Evolutionary conservation across 2,113 vertebrate genomes (phyloP).

Genomic region (Cnemophilus loriae): DNA sequence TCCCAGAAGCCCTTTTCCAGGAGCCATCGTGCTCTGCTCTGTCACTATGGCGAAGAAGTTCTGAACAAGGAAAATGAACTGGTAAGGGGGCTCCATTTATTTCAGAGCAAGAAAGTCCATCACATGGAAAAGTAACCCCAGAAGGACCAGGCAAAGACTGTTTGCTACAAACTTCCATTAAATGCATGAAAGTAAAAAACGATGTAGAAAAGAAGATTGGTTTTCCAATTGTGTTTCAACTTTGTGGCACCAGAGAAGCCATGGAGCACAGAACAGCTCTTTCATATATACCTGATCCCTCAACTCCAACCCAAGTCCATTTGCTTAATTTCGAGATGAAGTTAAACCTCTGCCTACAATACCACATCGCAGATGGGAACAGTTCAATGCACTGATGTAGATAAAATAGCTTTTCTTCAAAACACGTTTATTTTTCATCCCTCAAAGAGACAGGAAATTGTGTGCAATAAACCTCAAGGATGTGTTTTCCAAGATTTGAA

Average conservation of each 20-base stretch:
- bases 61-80: neutral
- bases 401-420: neutral
- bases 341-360: neutral
- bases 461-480: conserved; percentile 10
- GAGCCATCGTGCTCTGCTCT: fast-evolving
- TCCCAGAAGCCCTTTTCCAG: neutral
- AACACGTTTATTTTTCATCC: neutral
- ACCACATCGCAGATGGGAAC: fast-evolving
- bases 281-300: neutral
- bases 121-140: neutral
- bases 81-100: neutral
- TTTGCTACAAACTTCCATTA: neutral
- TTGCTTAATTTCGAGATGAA: neutral
- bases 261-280: neutral
- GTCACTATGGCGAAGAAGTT: fast-evolving
- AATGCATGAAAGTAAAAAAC: neutral
- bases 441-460: conserved; percentile 4
- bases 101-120: neutral
- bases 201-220: fast-evolving
- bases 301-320: neutral
- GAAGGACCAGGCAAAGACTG: neutral
- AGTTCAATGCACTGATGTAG: neutral
- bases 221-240: neutral
- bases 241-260: neutral
- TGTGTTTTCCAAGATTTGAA: neutral